Evolutionary conservation across 2,797 vertebrate genomes (phyloP).

Genomic region (Rhynchonycteris naso): DNA sequence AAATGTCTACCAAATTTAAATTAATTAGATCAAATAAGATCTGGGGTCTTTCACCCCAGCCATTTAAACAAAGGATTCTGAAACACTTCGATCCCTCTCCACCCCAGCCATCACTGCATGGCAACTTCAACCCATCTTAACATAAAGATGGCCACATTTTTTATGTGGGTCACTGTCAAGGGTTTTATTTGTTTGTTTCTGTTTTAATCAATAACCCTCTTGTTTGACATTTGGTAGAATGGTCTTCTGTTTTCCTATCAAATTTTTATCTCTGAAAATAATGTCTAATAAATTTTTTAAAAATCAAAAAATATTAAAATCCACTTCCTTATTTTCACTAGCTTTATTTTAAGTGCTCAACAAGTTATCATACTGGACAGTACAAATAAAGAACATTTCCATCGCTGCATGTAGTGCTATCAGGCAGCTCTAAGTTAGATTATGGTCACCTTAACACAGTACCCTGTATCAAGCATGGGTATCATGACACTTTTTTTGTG

Average conservation of each 20-base stretch:
- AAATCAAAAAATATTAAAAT: not conserved
- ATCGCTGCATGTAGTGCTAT: not conserved
- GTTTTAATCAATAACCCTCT: not conserved
- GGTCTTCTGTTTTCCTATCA: not conserved
- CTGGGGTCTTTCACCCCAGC: not conserved
- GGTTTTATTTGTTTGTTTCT: not conserved
- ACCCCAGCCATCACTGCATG: not conserved
- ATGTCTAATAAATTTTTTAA: not conserved
- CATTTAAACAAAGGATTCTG: not conserved
- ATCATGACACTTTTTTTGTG: not conserved
- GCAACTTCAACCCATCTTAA: not conserved
- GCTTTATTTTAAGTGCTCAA: not conserved
- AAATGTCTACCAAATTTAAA: not conserved
- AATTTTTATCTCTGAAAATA: not conserved
- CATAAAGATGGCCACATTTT: not conserved
- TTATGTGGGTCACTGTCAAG: not conserved
- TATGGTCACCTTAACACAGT: not conserved
- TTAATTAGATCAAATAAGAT: not conserved
- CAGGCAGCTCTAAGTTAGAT: not conserved
- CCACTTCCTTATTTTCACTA: not conserved
- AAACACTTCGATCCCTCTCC: not conserved
- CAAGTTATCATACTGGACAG: not conserved
- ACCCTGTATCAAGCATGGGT: not conserved
- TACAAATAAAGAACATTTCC: not conserved
- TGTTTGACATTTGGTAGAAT: not conserved